Evolutionary conservation across 64 coral and sea anemone species (phyloP).

Genomic region (Montipora foliosa): DNA sequence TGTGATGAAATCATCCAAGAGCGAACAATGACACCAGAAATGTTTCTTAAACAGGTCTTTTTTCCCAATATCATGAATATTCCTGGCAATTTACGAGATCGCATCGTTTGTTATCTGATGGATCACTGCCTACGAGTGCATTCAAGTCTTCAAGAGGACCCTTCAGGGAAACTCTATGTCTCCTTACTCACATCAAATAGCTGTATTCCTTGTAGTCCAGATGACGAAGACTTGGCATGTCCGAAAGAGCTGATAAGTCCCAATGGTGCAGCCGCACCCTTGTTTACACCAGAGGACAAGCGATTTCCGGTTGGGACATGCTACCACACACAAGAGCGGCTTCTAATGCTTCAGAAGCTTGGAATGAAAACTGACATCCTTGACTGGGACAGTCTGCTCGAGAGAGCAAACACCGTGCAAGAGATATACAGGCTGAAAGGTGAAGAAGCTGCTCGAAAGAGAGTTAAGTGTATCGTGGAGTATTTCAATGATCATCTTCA

Average conservation of each 20-base stretch:
- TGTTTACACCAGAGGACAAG: constrained; percentile 73
- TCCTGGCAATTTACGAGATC: constrained; percentile 47
- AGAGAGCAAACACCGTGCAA: constrained; percentile 71
- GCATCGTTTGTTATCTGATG: constrained; percentile 57
- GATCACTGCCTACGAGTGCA: constrained; percentile 57
- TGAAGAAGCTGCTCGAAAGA: constrained; percentile 25
- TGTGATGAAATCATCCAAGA: constrained; percentile 22
- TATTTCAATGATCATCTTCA: constrained; percentile 68
- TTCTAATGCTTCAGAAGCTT: constrained; percentile 73
- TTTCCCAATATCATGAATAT: constrained; percentile 67
- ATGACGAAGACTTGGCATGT: constrained; percentile 19
- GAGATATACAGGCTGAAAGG: neutral
- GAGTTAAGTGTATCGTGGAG: constrained; percentile 52
- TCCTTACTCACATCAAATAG: constrained; percentile 50
- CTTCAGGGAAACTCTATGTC: neutral
- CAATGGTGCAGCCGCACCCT: constrained; percentile 33
- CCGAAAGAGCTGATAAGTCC: constrained; percentile 78
- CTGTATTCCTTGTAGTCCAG: constrained; percentile 77
- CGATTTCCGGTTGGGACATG: constrained; percentile 78
- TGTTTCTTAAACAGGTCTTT: constrained; percentile 79
- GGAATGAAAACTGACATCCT: constrained; percentile 75
- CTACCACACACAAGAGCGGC: constrained; percentile 45
- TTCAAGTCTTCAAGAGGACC: neutral
- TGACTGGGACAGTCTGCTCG: constrained; percentile 64
- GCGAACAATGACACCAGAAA: constrained; percentile 80